A percentile compares a stretch with the other conserved stretches of the same genome.
These are phyloP conservation scores for Spodoptera exigua DNA, from an alignment of 2,888 invertebrate species.

Conservation along the genomic window DNA sequence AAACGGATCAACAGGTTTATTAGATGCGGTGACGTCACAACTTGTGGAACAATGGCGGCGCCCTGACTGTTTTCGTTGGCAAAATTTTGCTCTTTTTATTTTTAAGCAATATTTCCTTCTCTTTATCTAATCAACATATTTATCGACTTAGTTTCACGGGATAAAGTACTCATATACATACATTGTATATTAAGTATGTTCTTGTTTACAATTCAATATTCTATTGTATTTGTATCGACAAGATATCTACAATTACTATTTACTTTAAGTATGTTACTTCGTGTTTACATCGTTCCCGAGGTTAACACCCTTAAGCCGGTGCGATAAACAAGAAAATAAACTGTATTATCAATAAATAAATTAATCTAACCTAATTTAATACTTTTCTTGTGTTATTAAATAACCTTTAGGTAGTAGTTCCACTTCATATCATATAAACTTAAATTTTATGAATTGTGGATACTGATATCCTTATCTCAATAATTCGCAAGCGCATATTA, in stretches of 20 bases:
- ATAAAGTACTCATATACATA: too few species aligned
- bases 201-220: conserved; percentile 33
- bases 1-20: conserved; percentile 55
- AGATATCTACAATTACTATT: conserved; percentile 25
- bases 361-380: conserved; percentile 35
- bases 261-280: background rate
- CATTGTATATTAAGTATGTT: too few species aligned
- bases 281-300: conserved; percentile 36
- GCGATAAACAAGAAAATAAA: conserved; percentile 43
- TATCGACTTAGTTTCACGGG: too few species aligned
- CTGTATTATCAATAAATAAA: conserved; percentile 30
- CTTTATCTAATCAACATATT: too few species aligned
- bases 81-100: background rate
- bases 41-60: conserved; percentile 29
- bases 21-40: conserved; percentile 48
- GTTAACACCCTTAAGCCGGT: conserved; percentile 39
- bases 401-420: conserved; percentile 29
- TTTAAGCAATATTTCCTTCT: too few species aligned
- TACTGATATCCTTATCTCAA: conserved; percentile 19
- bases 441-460: conserved; percentile 18
- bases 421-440: conserved; percentile 13
- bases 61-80: conserved; percentile 9
- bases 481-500: conserved; percentile 20
- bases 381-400: conserved; percentile 18
- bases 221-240: conserved; percentile 34